Conservation (phyloP, 2,113 vertebrate genomes). For the Acinonyx jubatus region DNA sequence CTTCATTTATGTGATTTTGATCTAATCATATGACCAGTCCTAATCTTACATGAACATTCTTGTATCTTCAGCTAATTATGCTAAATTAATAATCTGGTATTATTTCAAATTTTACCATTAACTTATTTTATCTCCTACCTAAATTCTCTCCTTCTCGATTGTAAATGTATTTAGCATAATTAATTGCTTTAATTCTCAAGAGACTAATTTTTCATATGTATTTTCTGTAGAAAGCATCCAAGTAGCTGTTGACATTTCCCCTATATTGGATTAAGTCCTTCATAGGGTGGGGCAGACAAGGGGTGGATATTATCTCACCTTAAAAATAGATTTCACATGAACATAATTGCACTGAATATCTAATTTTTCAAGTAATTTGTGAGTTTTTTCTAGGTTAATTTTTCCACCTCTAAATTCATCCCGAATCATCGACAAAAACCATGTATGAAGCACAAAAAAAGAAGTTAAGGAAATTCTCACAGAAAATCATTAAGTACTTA, state of each 20-base stretch:
- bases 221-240: slow-evolving; percentile 35
- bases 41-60: not conserved
- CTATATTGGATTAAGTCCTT: not conserved
- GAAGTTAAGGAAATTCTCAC: slow-evolving; percentile 82
- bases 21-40: not conserved
- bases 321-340: slow-evolving; percentile 85
- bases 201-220: not conserved
- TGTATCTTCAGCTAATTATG: not conserved
- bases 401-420: slow-evolving; percentile 83
- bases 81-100: not conserved
- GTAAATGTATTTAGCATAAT: not conserved
- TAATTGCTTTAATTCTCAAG: not conserved
- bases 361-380: slow-evolving; percentile 83
- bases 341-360: slow-evolving; percentile 62
- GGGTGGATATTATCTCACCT: slow-evolving; percentile 77
- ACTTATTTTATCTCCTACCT: not conserved
- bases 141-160: not conserved
- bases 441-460: slow-evolving; percentile 69
- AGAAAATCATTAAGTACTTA: slow-evolving; percentile 34
- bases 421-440: slow-evolving; percentile 83
- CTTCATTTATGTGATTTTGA: not conserved
- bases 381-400: slow-evolving; percentile 73
- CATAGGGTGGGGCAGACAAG: not conserved
- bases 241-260: not conserved
- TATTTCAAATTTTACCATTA: slow-evolving; percentile 40